phyloP scores from a whole-genome alignment of 2,797 vertebrate species.

The Gadopsis bispinosus region DNA sequence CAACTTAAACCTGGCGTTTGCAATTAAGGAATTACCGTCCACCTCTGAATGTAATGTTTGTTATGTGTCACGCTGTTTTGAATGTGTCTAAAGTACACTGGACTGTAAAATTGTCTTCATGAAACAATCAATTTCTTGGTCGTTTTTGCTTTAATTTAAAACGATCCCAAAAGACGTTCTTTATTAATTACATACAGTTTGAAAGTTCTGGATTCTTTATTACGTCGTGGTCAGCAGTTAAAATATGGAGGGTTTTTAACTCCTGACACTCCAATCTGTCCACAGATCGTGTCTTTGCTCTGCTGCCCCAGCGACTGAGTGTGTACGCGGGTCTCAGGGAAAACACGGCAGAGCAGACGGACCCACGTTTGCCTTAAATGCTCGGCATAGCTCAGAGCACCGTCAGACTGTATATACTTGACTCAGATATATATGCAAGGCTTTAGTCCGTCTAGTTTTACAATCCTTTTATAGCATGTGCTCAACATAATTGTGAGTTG shows the following conservation, averaged over 20 bases:
- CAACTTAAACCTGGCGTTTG: neutral
- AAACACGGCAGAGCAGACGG: conserved; percentile 24
- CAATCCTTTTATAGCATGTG: neutral
- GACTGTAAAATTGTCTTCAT: neutral
- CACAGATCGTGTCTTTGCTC: neutral
- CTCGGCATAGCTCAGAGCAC: conserved; percentile 10
- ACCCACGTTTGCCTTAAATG: conserved; percentile 51
- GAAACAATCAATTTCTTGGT: neutral
- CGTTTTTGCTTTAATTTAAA: neutral
- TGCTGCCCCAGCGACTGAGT: conserved; percentile 1
- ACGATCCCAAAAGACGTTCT: neutral
- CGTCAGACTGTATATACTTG: conserved; percentile 30
- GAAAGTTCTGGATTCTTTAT: neutral
- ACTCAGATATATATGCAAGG: conserved; percentile 61
- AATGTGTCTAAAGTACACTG: neutral
- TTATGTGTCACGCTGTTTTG: neutral
- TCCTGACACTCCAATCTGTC: neutral
- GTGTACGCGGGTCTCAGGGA: conserved; percentile 69
- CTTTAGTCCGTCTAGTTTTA: conserved; percentile 9
- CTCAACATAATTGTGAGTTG: neutral
- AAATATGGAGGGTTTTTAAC: neutral
- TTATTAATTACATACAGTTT: neutral
- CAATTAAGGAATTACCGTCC: conserved; percentile 24
- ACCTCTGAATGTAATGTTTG: conserved; percentile 45
- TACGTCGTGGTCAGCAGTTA: neutral